Percentiles rank a stretch among this genome's conserved stretches.
These are phyloP conservation scores for Acropternis orthonyx DNA, from an alignment of 2,797 vertebrate species.

Conservation along the genomic window DNA sequence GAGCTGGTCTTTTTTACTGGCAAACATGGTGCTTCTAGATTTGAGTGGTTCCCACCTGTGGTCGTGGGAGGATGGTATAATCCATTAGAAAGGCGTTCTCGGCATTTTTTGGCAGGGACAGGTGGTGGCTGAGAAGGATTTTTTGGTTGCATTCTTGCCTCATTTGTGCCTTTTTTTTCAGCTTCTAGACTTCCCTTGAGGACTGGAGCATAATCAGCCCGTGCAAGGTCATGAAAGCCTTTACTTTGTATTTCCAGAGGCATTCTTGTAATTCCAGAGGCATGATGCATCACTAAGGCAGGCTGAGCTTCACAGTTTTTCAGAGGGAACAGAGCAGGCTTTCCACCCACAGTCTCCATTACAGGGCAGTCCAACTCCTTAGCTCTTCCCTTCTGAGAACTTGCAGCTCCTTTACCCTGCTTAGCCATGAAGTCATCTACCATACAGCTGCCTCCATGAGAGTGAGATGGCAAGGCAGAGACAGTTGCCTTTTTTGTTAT, in stretches of 20 bases:
- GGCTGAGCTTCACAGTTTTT: constrained; percentile 57
- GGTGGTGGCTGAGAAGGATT: constrained; percentile 92
- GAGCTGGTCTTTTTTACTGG: constrained; percentile 70
- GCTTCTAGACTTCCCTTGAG: constrained; percentile 66
- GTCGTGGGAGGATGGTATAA: constrained; percentile 78
- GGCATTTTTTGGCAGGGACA: constrained; percentile 94
- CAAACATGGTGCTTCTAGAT: constrained; percentile 68
- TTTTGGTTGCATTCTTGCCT: constrained; percentile 83
- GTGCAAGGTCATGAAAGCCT: constrained; percentile 49
- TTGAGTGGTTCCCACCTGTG: constrained; percentile 58
- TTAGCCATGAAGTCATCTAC: constrained; percentile 37
- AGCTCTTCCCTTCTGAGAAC: constrained; percentile 52
- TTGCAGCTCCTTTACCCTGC: constrained; percentile 64
- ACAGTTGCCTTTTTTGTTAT: constrained; percentile 50
- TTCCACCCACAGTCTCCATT: neutral
- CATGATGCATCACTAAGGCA: constrained; percentile 21
- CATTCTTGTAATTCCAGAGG: constrained; percentile 43
- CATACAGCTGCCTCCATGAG: neutral
- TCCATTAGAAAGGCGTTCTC: constrained; percentile 90
- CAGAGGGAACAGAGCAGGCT: neutral
- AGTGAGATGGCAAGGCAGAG: neutral
- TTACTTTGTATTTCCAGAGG: constrained; percentile 69
- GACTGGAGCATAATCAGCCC: constrained; percentile 47
- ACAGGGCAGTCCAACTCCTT: constrained; percentile 43
- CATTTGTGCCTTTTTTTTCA: constrained; percentile 57